These are phyloP conservation scores for Xiphophorus birchmanni DNA, from an alignment of 2,797 vertebrate genomes.

Conservation along the genomic window DNA sequence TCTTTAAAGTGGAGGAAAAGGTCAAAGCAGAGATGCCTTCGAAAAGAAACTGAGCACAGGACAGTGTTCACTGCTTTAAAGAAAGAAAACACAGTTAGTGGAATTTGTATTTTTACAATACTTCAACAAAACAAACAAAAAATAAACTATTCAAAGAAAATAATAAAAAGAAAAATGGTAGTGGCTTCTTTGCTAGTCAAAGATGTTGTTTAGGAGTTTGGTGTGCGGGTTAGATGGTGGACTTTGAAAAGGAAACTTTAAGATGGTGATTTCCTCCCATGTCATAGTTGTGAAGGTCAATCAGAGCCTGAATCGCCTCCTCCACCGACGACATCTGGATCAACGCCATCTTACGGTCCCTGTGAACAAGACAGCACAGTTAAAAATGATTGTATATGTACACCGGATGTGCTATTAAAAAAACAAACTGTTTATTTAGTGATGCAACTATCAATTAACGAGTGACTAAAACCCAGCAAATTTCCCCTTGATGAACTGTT, in stretches of 20 bases:
- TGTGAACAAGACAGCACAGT: constrained; percentile 50
- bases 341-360: constrained; percentile 98
- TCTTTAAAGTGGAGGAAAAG: not conserved
- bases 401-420: not conserved
- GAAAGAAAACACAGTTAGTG: not conserved
- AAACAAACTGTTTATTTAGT: not conserved
- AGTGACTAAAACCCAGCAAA: not conserved
- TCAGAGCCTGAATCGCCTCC: constrained; percentile 95
- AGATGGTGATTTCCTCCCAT: constrained; percentile 97
- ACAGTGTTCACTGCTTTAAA: constrained; percentile 18
- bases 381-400: not conserved
- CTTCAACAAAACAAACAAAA: constrained; percentile 10
- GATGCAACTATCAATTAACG: not conserved
- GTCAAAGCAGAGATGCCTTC: constrained; percentile 19
- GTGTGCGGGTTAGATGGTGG: constrained; percentile 85
- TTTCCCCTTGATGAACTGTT: not conserved
- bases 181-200: constrained; percentile 20
- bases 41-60: not conserved
- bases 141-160: constrained; percentile 20
- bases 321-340: constrained; percentile 98
- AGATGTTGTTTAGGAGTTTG: constrained; percentile 2
- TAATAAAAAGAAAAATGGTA: constrained; percentile 6
- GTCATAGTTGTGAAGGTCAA: constrained; percentile 98
- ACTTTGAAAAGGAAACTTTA: constrained; percentile 99
- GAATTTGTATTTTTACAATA: constrained; percentile 16